Base-by-base conservation (phyloP, 2,888 invertebrate genomes). In the Nematopogon swammerdamellus region DNA sequence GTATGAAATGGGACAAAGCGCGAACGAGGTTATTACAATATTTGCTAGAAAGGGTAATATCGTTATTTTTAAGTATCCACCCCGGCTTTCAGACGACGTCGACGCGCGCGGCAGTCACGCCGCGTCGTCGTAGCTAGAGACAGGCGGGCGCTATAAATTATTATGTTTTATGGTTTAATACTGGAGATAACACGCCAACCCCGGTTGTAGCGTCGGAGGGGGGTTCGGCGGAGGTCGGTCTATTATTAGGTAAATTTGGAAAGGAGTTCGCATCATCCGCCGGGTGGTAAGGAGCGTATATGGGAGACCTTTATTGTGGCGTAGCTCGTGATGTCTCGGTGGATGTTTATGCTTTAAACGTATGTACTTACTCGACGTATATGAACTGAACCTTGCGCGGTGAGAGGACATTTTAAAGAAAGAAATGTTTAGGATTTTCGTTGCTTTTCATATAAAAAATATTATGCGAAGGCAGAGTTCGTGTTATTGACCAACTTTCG, bases 81-180 rank as follows among this genome's bases (percentile, higher is more conserved):
- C 57, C 62, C 55, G 56, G 56, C 54, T 56, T 52, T 53, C 53
- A 54, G 57, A 54, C 56, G 19, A 8, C n/a, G 43, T 4, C 16
- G 19, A 44, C 18, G 18, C 10, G 18, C 19, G 44, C 19, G 44
- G 18, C 6, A 44, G 67, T 76, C 75, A 75, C 65, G 68, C 67
- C 68, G 60, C 58, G 61, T 8, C 36, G 36, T 25, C 25, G 25
- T 14, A 25, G 25, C 25, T 10, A 14, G 63, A 68, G 71, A 68
- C 70, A 71, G 50, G 19, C 50, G 67, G 63, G 57, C 64, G 72
- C 62, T 67, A 72, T 77, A 79, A 77, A 79, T 79, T 77, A 77
- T 73, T 72, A 77, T 79, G 77, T 75, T 79, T 79, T 77, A 79
- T 77, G 76, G 77, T 73, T 77, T 79, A 76, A 79, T 79, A 77